Base-by-base conservation (phyloP, 2,797 vertebrate genomes). In the Hippocampus kuda region DNA sequence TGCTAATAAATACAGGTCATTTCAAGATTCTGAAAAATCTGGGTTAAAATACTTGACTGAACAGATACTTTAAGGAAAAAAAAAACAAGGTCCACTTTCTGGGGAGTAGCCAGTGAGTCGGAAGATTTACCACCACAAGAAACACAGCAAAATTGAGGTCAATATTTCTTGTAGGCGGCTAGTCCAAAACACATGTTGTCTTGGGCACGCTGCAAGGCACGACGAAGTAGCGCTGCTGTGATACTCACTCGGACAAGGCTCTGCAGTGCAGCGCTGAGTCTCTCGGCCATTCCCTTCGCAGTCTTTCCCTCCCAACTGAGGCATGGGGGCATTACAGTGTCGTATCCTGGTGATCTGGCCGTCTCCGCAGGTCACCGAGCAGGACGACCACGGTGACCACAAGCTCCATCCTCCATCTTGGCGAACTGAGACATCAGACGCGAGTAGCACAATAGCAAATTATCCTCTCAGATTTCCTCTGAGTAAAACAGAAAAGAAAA, bases 381-480 rank as follows among this genome's bases (percentile, higher is more conserved):
- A 99, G 4, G 96, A 95, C 0, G 97, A 98, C 97, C 97, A 99
- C 0, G 97, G 97, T 0, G 97, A 98, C 97, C 97, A 99, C 84
- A 98, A 90, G 80, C 97, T 99, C 97, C 97, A 99, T 24, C 94
- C 94, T n/a, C 97, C 97, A 5, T 99, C 91, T 61, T 97, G 96
- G 71, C 93, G 94, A 79, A 98, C 96, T 98, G 77, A 84, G 65
- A 75, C 44, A 30, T 81, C 30, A 69, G 72, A 82, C 27, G n/a
- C 61, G 68, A 65, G 70, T 46, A 65, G 70, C 61, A 64, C 41
- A 38, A 65, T 71, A 77, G 79, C 68, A 80, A 46, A 66, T 80
- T 74, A 77, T 72, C 64, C 46, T 75, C 68, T 38, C 24, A 48
- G 67, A 70, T 68, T 80, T 75, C 57, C 63, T 62, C 68, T 74